phyloP scores from a whole-genome alignment of 1,140 invertebrate species.

The Carcinoscorpius rotundicauda region DNA sequence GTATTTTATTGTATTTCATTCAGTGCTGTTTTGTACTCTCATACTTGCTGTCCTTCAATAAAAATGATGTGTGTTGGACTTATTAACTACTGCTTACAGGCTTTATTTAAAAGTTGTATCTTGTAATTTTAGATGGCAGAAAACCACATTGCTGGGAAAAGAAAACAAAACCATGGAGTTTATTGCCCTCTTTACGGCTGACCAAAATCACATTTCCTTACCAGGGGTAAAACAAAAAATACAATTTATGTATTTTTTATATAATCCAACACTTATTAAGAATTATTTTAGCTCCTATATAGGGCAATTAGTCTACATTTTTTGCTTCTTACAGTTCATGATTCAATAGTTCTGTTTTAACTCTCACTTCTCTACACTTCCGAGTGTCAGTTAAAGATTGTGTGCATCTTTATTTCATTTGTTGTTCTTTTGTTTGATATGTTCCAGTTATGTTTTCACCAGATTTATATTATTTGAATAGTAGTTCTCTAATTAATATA shows the following conservation, averaged over 20 bases:
- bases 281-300: neutral
- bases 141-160: constrained; percentile 1
- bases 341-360: too few relatives aligned
- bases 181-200: constrained; percentile 6
- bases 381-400: too few relatives aligned
- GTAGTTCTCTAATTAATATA: too few relatives aligned
- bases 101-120: neutral
- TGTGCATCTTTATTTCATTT: too few relatives aligned
- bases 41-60: too few relatives aligned
- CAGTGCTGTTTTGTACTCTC: neutral
- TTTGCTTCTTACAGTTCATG: neutral
- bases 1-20: neutral
- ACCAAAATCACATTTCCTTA: constrained; percentile 7
- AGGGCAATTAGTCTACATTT: neutral
- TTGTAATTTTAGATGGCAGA: constrained; percentile 8
- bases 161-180: constrained; percentile 5
- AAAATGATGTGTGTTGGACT: too few relatives aligned
- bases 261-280: neutral
- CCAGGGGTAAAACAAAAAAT: constrained; percentile 5
- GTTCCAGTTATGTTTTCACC: too few relatives aligned
- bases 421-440: too few relatives aligned
- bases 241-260: neutral
- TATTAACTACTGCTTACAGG: neutral
- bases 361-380: too few relatives aligned
- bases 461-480: too few relatives aligned